Evolutionary conservation across 1,140 invertebrate genomes (phyloP), one percentile per base, ranked within the genome.

Genomic region (Drosophila ohnishii): DNA sequence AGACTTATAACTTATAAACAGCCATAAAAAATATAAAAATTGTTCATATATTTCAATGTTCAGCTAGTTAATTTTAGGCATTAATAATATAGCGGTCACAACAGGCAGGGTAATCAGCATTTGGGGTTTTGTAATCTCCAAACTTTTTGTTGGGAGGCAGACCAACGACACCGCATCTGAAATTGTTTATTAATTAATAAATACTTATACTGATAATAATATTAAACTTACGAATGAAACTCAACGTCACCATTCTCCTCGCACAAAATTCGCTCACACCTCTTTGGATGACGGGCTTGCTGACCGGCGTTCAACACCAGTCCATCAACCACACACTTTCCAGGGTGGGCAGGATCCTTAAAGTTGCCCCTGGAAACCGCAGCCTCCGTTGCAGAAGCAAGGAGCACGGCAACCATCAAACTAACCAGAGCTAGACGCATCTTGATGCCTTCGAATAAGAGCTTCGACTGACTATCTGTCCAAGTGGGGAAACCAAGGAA

Each of bases 321-420:
- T 3, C 69, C 56, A 0, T 22, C 37, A 9, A 76, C 10, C 5
- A 67, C 73, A 65, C 73, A 76, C 28, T 75, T 76, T 44, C 73
- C 73, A 10, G 73, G 73, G 34, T 76, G 62, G 0, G 30, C 37
- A 0, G 62, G 40, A 37, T 76, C 72, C 22, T 55, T 67, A 13
- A 60, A 76, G 7, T 39, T 19, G 0, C 73, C 73, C 8, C 40
- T 22, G 2, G 13, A 16, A 8, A 75, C 22, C 14, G 71, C 72
- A 13, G 62, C 35, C 35, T 76, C 35, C 11, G 14, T 40, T 7
- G 13, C 25, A 1, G 16, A 19, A 34, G 51, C 7, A 9, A 58
- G 14, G 1, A 75, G 1, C 2, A 40, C 22, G 11, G 40, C 61
- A n/a, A 59, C 11, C 2, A 58, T 11, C 16, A 55, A 47, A 14